Conservation (phyloP, 2,888 invertebrate species). For the Endotricha flammealis region DNA sequence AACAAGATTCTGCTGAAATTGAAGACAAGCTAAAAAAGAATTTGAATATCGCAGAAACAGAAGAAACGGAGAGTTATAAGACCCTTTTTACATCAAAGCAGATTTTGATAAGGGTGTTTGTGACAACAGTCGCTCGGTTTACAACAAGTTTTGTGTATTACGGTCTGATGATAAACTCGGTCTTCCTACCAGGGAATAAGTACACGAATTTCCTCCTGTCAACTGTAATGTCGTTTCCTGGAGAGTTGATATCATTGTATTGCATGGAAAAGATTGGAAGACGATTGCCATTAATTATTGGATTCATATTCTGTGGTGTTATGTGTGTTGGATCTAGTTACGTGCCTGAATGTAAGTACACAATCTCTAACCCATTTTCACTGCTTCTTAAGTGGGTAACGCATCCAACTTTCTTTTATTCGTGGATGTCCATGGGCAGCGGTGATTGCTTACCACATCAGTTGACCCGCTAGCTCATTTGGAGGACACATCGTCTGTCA, state of each 20-base stretch:
- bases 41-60: conserved; percentile 42
- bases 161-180: conserved; percentile 57
- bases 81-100: conserved; percentile 46
- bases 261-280: conserved; percentile 58
- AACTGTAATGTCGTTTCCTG: conserved; percentile 60
- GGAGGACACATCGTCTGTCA: too few species aligned
- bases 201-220: conserved; percentile 56
- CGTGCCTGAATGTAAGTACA: conserved; percentile 43
- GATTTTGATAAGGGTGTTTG: conserved; percentile 43
- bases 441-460: too few species aligned
- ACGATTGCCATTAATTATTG: conserved; percentile 43
- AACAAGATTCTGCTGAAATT: conserved; percentile 31
- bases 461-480: too few species aligned
- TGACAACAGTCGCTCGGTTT: conserved; percentile 40
- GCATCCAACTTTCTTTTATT: too few species aligned
- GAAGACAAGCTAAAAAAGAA: conserved; percentile 33
- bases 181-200: conserved; percentile 56
- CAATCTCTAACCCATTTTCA: too few species aligned
- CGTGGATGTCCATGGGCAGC: too few species aligned
- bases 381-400: too few species aligned
- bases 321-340: conserved; percentile 42
- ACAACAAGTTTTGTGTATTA: conserved; percentile 57
- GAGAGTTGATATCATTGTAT: conserved; percentile 50
- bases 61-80: conserved; percentile 38
- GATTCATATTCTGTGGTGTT: conserved; percentile 42